Evolutionary conservation across 2,113 vertebrate genomes (phyloP), one percentile per base, ranked within the genome.

Genomic region (Falco punctatus): DNA sequence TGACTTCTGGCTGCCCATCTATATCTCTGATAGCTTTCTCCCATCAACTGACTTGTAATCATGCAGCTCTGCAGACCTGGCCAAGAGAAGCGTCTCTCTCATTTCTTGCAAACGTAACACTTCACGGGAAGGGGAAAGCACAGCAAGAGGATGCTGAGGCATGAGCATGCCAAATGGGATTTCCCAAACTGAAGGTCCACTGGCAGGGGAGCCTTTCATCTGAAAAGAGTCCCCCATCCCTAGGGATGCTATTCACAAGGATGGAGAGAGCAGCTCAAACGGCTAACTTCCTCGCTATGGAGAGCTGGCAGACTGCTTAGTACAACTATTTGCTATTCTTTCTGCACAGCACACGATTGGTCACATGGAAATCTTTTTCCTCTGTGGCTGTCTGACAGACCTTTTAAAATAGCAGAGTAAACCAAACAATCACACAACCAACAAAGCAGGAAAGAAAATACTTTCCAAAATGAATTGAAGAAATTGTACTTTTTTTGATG

Each of bases 381-480:
- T 91, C 75, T 86, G 64, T 81, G 85, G 32, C 58, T 92, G 55
- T 64, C 81, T 94, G 88, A 93, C 75, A 94, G 91, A 91, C 75
- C 64, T 88, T 93, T 91, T 79, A 66, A 88, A 96, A 86, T 35
- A 96, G 51, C 85, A 90, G 55, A 16, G 19, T 52, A 66, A 94
- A 90, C 64, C 51, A 80, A 94, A 95, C 65, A 80, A 94, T 93
- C 81, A 83, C 11, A 3, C 1, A 0, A 78, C 51, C 81, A 95
- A 83, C 78, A 93, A 90, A 95, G 77, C 57, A 84, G 49, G 82
- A 75, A 92, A 80, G 87, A 85, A 94, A 96, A 96, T 77, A 61
- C 33, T 89, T 96, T 82, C 74, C 58, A 70, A 71, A 85, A 78
- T 70, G 55, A 95, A 90, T 66, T 40, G 81, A 71, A 93, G 54